Evolutionary conservation across 2,797 vertebrate genomes (phyloP).

Genomic region (Gephyroberyx darwinii): DNA sequence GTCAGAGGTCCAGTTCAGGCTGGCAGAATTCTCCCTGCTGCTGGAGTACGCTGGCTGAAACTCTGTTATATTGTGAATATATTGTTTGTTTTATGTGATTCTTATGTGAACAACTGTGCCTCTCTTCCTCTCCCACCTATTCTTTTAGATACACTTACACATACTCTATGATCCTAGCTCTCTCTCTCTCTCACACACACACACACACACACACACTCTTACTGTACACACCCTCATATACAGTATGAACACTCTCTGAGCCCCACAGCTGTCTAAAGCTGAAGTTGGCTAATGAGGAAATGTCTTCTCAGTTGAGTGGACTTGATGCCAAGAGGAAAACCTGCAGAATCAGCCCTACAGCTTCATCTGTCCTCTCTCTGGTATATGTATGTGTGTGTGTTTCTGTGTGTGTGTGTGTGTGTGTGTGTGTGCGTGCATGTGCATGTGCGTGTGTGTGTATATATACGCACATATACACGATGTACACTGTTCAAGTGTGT

Average conservation of each 20-base stretch:
- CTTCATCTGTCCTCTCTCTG: constrained; percentile 75
- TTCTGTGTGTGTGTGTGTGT: constrained; percentile 60
- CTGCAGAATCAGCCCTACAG: constrained; percentile 83
- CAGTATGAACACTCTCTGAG: constrained; percentile 67
- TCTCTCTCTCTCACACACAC: constrained; percentile 14
- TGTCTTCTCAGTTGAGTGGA: constrained; percentile 83
- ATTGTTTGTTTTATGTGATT: constrained; percentile 57
- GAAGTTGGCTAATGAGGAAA: constrained; percentile 82
- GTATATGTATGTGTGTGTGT: constrained; percentile 51
- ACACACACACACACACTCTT: constrained; percentile 41
- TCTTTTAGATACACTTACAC: constrained; percentile 43
- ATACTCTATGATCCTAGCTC: constrained; percentile 39
- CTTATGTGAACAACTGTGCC: constrained; percentile 23
- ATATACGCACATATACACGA: constrained; percentile 40
- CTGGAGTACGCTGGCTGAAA: constrained; percentile 23
- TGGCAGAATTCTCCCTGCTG: constrained; percentile 53
- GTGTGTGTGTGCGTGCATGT: constrained; percentile 30
- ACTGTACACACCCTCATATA: constrained; percentile 61
- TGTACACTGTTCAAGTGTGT: constrained; percentile 43
- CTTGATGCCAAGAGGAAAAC: constrained; percentile 80
- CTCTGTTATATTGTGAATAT: constrained; percentile 40
- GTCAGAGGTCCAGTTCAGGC: constrained; percentile 65
- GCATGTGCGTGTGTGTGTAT: constrained; percentile 26
- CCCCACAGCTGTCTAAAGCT: constrained; percentile 81
- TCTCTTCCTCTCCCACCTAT: constrained; percentile 46